These are phyloP conservation scores for Ephialtes manifestator DNA, from an alignment of 2,888 invertebrate genomes.

Conservation along the genomic window DNA sequence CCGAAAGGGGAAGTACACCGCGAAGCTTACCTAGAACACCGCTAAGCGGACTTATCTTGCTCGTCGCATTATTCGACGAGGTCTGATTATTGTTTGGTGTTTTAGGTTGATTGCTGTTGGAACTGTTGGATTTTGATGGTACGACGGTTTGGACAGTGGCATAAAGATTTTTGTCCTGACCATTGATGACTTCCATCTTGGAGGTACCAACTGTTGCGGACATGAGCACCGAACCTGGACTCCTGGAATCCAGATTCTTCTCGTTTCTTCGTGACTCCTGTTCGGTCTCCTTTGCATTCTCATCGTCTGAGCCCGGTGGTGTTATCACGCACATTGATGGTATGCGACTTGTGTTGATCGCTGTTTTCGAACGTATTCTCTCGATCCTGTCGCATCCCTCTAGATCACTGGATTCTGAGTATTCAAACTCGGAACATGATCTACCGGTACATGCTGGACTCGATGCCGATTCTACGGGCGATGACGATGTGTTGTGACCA, in stretches of 20 bases:
- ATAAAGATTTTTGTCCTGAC: conserved; percentile 84
- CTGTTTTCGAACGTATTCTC: conserved; percentile 94
- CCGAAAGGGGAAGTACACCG: conserved; percentile 85
- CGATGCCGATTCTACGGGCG: conserved; percentile 92
- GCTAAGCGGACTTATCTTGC: conserved; percentile 88
- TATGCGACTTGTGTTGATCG: conserved; percentile 94
- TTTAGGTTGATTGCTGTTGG: conserved; percentile 56
- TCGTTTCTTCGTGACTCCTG: conserved; percentile 50
- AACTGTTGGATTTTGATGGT: conserved; percentile 56
- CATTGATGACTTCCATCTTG: conserved; percentile 84
- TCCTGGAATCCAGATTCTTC: conserved; percentile 70
- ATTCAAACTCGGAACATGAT: conserved; percentile 93
- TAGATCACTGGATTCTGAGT: conserved; percentile 94
- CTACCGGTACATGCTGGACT: conserved; percentile 90
- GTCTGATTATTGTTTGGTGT: conserved; percentile 62
- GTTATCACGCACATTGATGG: conserved; percentile 97
- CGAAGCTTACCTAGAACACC: conserved; percentile 91
- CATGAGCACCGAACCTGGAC: conserved; percentile 81
- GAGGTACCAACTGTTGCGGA: conserved; percentile 84
- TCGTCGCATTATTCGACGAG: conserved; percentile 36
- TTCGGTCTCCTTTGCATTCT: conserved; percentile 87
- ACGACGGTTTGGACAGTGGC: conserved; percentile 83
- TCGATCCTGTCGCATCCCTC: conserved; percentile 96
- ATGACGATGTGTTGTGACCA: conserved; percentile 93
- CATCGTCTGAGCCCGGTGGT: conserved; percentile 95